phyloP scores from a whole-genome alignment of 1,140 invertebrate species.

The Sarcophaga peregrina region DNA sequence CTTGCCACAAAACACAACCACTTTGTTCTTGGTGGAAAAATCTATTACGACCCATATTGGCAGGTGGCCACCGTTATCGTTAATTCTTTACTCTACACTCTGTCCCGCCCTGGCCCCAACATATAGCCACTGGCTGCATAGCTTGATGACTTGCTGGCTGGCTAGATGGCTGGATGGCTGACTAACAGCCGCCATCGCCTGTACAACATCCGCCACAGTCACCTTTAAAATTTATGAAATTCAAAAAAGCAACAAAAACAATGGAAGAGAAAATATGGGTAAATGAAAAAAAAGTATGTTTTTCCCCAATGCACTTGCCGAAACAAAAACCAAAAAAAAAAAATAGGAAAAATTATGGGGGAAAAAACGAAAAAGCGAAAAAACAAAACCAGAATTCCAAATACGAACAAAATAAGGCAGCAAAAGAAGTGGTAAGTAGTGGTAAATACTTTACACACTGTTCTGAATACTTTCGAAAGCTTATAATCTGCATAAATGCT shows the following conservation, averaged over 20 bases:
- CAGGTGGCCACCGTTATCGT: constrained; percentile 33
- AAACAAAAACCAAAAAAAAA: neutral
- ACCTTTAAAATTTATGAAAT: constrained; percentile 32
- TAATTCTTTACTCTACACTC: neutral
- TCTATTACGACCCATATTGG: constrained; percentile 38
- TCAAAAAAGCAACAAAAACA: constrained; percentile 23
- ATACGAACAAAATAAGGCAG: neutral
- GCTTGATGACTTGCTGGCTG: neutral
- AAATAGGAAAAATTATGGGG: neutral
- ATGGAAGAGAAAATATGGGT: neutral
- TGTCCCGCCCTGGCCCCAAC: neutral
- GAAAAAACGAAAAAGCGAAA: no score
- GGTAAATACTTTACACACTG: constrained; percentile 38
- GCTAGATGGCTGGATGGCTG: neutral
- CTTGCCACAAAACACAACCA: constrained; percentile 38
- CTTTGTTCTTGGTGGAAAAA: constrained; percentile 31
- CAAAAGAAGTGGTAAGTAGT: constrained; percentile 36
- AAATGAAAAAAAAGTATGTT: neutral
- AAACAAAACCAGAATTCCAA: neutral
- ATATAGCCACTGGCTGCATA: neutral
- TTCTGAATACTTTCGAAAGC: constrained; percentile 35
- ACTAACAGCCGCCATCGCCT: neutral
- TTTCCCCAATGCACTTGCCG: neutral
- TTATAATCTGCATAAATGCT: constrained; percentile 33
- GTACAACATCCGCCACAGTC: neutral